Evolutionary conservation across 2,113 vertebrate species (phyloP), one percentile per base, ranked within the genome.

Genomic region (Tympanuchus pallidicinctus): DNA sequence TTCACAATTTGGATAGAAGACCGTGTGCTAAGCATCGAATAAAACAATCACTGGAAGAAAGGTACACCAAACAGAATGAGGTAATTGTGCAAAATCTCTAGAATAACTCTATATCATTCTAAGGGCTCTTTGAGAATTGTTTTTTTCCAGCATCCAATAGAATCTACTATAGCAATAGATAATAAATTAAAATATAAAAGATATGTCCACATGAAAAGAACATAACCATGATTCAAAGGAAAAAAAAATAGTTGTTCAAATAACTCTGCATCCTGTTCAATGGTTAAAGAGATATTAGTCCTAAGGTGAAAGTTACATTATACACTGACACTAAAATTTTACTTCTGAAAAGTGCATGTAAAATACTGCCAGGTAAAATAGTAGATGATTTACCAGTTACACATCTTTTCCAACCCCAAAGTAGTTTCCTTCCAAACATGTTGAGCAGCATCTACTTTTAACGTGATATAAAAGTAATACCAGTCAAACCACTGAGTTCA

Each of bases 121-220:
- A 96, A 82, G 91, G 95, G 90, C 79, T 94, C 77, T 56, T 6
- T 88, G 84, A 94, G 89, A 97, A 87, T 67, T 96, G 63, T 89
- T 52, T 25, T 25, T 89, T 87, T 94, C 94, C 91, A 96, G 92
- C 93, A 95, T 90, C 86, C 11, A 71, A 96, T 88, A 97, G 88
- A 96, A 85, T 79, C 71, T 94, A 95, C 88, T 52, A 88, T 79
- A 90, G 82, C 92, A 89, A 71, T 14, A 95, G 88, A 90, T 85
- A 94, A 97, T 96, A 97, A 97, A 96, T 96, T 93, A 97, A 95
- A 96, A 92, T 92, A 96, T 34, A 97, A 96, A 96, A 93, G 88
- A 95, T 65, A 95, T 89, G 91, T 90, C 92, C 92, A 97, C 89
- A 95, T 96, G 94, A 94, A 93, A 97, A 95, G 86, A 90, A 80